phyloP scores from a whole-genome alignment of 1,140 invertebrate species.

The Polypedilum pembai region DNA sequence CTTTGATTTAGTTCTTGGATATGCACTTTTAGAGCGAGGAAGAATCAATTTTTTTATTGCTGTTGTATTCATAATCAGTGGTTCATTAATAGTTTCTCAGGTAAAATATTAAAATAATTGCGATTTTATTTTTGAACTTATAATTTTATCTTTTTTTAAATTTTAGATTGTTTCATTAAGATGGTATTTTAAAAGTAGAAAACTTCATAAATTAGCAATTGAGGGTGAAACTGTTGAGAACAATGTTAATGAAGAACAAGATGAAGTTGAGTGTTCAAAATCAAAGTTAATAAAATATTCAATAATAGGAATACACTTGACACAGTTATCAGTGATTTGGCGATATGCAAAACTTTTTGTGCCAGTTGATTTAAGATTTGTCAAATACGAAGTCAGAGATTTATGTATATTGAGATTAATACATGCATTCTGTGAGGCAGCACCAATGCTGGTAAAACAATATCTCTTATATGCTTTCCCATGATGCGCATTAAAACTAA shows the following conservation, averaged over 20 bases:
- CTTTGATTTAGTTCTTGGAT: slow-evolving; percentile 77
- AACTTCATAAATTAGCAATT: slow-evolving; percentile 12
- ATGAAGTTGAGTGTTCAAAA: slow-evolving; percentile 23
- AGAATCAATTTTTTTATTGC: slow-evolving; percentile 53
- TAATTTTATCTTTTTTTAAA: background rate
- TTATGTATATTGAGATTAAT: slow-evolving; percentile 69
- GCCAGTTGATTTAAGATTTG: slow-evolving; percentile 71
- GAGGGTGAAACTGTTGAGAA: background rate
- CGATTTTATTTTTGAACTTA: slow-evolving; percentile 22
- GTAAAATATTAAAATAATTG: slow-evolving; percentile 43
- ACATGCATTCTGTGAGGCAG: slow-evolving; percentile 79
- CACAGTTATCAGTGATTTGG: slow-evolving; percentile 80
- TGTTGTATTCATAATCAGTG: slow-evolving; percentile 57
- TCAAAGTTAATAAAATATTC: slow-evolving; percentile 41
- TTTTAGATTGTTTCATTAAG: slow-evolving; percentile 47
- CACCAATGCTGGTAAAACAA: no score
- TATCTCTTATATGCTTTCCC: no score
- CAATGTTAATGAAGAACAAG: slow-evolving; percentile 21
- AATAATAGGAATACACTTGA: slow-evolving; percentile 60
- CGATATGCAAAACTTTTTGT: slow-evolving; percentile 80
- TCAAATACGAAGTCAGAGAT: slow-evolving; percentile 72
- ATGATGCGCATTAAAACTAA: no score
- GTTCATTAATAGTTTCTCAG: slow-evolving; percentile 68
- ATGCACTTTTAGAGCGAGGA: slow-evolving; percentile 63
- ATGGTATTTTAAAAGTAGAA: slow-evolving; percentile 44